Conservation (phyloP, 2,888 invertebrate genomes). For the Glyphotaelius pellucidus region DNA sequence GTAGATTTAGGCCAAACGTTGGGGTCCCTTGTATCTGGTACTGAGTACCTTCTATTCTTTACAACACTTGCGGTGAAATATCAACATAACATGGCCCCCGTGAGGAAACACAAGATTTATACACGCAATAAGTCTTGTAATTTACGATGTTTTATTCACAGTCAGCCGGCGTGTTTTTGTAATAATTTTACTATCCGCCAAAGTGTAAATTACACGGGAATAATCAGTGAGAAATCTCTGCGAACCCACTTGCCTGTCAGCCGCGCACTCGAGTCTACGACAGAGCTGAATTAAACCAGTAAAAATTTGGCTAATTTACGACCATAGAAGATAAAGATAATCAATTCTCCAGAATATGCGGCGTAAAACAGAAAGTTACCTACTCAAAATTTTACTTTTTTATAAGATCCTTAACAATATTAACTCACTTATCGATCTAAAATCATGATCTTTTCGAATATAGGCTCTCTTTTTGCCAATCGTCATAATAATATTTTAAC, state of each 20-base stretch:
- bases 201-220: conserved; percentile 50
- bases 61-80: conserved; percentile 10
- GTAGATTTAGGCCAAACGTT: too few species aligned
- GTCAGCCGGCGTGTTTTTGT: conserved; percentile 49
- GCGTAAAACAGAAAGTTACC: too few species aligned
- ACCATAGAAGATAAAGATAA: neutral
- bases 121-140: conserved; percentile 36
- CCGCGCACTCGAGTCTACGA: neutral
- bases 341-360: neutral
- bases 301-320: neutral
- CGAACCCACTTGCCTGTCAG: conserved; percentile 35
- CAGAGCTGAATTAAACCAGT: neutral
- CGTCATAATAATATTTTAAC: too few species aligned
- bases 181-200: conserved; percentile 39
- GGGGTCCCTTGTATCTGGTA: too few species aligned
- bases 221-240: conserved; percentile 57
- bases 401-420: too few species aligned
- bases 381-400: neutral
- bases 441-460: too few species aligned
- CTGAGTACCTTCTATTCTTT: too few species aligned
- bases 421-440: too few species aligned
- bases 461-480: too few species aligned
- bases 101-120: conserved; percentile 52
- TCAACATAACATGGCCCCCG: conserved; percentile 33
- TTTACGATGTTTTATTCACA: conserved; percentile 49